Percentiles rank a stretch among this genome's conserved stretches.
Conservation (phyloP, 2,797 vertebrate genomes). For the Tragelaphus oryx region DNA sequence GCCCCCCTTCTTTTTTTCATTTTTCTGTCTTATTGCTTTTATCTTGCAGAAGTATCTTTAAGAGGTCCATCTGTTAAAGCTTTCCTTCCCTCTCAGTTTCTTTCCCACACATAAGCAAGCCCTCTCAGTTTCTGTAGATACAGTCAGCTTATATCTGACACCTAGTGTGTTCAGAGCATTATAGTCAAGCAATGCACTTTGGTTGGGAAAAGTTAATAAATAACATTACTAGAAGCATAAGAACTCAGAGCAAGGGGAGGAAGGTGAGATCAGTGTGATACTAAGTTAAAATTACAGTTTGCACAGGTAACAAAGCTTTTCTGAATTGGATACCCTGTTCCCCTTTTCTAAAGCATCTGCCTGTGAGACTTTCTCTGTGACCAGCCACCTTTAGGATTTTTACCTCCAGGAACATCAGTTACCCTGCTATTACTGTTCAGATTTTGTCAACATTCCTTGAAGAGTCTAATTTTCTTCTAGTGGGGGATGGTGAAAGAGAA, state of each 20-base stretch:
- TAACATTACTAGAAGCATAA: slow-evolving; percentile 52
- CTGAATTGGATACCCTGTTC: slow-evolving; percentile 58
- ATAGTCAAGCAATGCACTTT: slow-evolving; percentile 48
- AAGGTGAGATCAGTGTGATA: slow-evolving; percentile 38
- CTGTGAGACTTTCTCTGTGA: slow-evolving; percentile 74
- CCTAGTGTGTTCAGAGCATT: slow-evolving; percentile 54
- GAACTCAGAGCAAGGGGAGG: slow-evolving; percentile 50
- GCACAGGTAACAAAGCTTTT: slow-evolving; percentile 69
- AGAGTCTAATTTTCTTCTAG: slow-evolving; percentile 47
- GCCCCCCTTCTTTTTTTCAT: neutral
- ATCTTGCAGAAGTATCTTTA: slow-evolving; percentile 68
- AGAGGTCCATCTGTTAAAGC: slow-evolving; percentile 58
- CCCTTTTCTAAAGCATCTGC: slow-evolving; percentile 65
- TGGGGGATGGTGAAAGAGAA: neutral
- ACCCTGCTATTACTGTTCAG: slow-evolving; percentile 66
- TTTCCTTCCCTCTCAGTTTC: slow-evolving; percentile 54
- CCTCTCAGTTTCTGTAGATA: slow-evolving; percentile 67
- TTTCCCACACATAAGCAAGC: slow-evolving; percentile 58
- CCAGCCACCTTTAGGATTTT: slow-evolving; percentile 65
- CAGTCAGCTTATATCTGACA: slow-evolving; percentile 65
- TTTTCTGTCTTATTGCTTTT: slow-evolving; percentile 68
- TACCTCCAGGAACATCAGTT: slow-evolving; percentile 64
- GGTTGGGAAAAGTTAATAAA: slow-evolving; percentile 71
- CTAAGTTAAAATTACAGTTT: slow-evolving; percentile 68
- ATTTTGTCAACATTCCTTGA: slow-evolving; percentile 67